Evolutionary conservation across 2,888 invertebrate species (phyloP), one percentile per base, ranked within the genome.

Genomic region (Heliconius cydno): DNA sequence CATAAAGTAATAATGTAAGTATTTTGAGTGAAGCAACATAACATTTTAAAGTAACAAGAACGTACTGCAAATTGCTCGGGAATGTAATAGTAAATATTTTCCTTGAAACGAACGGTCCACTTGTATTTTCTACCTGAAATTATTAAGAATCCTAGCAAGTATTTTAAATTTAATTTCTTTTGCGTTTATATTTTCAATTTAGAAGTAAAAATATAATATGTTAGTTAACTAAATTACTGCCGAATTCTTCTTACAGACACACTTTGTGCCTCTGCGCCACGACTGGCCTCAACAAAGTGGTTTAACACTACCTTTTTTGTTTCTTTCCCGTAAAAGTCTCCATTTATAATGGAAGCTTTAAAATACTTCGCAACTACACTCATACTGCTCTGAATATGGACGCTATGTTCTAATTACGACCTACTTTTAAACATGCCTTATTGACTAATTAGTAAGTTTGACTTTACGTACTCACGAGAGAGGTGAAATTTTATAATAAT

Each of bases 61-160:
- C 79, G 60, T 81, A 74, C 80, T 79, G 77, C 79, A 79, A 81
- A 83, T 74, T 81, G 76, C 77, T 72, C 72, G 25, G 67, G 79
- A 76, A 78, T 79, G 76, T 81, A 78, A 81, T 73, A 73, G 80
- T 79, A 83, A 82, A 83, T 82, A 82, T 83, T 83, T 83, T 78
- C 77, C 63, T 77, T 74, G 78, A 75, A 74, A 76, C 65, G 70
- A 68, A 76, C 78, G 68, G 74, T 71, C 77, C 77, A 78, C 78
- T 79, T 80, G 77, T 76, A 71, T 72, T 81, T 76, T 63, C 73
- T 34, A 41, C 74, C 78, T 71, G 72, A 73, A 66, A 78, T 66
- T 78, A 66, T 19, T 57, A 34, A 78, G 78, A 25, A 46, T 65
- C 25, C 52, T 38, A 9, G n/a, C 25, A 72, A 78, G 67, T 71